Evolutionary conservation across 64 coral and sea anemone species (phyloP).

Genomic region (Montipora foliosa): DNA sequence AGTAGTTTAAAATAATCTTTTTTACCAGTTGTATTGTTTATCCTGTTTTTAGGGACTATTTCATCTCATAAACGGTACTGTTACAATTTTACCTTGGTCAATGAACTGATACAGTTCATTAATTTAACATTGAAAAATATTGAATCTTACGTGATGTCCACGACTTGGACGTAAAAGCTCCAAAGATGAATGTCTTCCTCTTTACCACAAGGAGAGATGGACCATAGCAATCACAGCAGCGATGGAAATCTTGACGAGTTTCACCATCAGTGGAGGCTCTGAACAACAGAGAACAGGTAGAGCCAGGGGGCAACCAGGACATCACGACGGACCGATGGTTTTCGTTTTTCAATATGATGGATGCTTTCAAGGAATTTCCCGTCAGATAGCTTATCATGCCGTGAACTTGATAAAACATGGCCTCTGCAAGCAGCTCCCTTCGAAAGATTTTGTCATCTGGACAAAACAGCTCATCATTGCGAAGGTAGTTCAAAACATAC

Average conservation of each 20-base stretch:
- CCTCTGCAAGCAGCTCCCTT: slow-evolving; percentile 39
- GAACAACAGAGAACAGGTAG: slow-evolving; percentile 25
- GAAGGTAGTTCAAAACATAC: slow-evolving; percentile 67
- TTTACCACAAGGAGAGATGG: slow-evolving; percentile 8
- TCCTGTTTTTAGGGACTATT: no score
- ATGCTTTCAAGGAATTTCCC: no score
- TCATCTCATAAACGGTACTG: no score
- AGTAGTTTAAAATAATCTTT: no score
- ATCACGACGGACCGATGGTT: neutral
- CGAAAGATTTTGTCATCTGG: neutral
- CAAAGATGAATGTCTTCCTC: slow-evolving; percentile 14
- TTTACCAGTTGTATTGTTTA: no score
- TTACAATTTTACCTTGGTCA: neutral
- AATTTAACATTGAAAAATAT: neutral
- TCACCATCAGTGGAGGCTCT: slow-evolving; percentile 41
- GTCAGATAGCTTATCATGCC: slow-evolving; percentile 11
- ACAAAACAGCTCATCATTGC: slow-evolving; percentile 45
- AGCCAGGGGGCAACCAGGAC: slow-evolving; percentile 15
- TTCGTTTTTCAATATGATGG: neutral
- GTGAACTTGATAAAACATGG: slow-evolving; percentile 62
- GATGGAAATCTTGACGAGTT: slow-evolving; percentile 39
- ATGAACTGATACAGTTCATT: rapidly evolving
- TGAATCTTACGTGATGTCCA: slow-evolving; percentile 31
- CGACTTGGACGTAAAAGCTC: slow-evolving; percentile 37
- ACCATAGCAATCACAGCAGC: slow-evolving; percentile 62